Percentiles rank a stretch among this genome's conserved stretches.
These are phyloP conservation scores for Emesis castigata DNA, from an alignment of 2,888 invertebrate genomes.

Conservation along the genomic window DNA sequence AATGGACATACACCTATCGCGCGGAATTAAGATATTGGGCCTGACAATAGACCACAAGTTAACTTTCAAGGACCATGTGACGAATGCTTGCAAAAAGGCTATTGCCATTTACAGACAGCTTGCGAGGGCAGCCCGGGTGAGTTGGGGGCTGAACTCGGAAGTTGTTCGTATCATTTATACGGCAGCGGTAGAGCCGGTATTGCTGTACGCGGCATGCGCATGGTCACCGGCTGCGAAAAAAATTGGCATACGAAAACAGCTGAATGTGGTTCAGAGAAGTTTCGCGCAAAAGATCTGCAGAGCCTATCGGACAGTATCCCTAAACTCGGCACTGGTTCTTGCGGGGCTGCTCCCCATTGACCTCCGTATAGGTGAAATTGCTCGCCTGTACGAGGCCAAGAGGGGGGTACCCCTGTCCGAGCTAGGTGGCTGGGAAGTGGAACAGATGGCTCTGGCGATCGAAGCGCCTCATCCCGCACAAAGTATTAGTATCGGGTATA, in stretches of 20 bases:
- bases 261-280: constrained; percentile 22
- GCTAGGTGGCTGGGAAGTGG: neutral
- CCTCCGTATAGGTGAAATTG: constrained; percentile 49
- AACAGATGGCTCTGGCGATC: neutral
- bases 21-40: too few species aligned
- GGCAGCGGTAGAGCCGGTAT: constrained; percentile 38
- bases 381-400: constrained; percentile 23
- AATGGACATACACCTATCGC: too few species aligned
- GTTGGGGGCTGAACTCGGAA: constrained; percentile 34
- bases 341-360: constrained; percentile 26
- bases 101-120: too few species aligned
- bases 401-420: neutral
- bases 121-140: neutral
- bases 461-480: too few species aligned
- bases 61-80: too few species aligned
- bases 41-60: too few species aligned
- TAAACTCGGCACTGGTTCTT: constrained; percentile 40
- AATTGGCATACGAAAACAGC: constrained; percentile 15
- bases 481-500: too few species aligned
- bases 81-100: too few species aligned
- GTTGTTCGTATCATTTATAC: constrained; percentile 34
- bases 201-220: constrained; percentile 44
- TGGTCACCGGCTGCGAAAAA: constrained; percentile 31
- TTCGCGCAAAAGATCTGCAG: constrained; percentile 40
- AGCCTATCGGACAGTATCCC: constrained; percentile 52